phyloP scores from a whole-genome alignment of 92 coral and sea anemone genomes.

The Plumapathes pennacea region DNA sequence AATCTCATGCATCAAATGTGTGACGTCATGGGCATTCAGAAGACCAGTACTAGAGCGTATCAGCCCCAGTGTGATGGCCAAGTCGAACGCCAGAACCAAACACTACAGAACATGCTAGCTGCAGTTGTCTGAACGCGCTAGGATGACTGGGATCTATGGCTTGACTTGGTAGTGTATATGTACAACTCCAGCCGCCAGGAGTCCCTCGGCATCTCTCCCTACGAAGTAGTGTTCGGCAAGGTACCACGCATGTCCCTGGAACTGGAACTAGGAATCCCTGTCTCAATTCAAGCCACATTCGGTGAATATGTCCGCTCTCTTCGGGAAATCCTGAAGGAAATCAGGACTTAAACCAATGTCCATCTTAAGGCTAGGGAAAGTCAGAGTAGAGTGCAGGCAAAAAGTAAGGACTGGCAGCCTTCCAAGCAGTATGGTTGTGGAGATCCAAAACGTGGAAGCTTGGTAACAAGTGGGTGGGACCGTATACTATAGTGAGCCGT shows the following conservation, averaged over 20 bases:
- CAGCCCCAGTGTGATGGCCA: conserved; percentile 45
- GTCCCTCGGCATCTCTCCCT: conserved; percentile 23
- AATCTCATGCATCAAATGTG: conserved; percentile 38
- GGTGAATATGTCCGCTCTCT: conserved; percentile 8
- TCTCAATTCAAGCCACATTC: conserved; percentile 5
- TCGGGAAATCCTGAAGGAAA: conserved; percentile 10
- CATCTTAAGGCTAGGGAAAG: conserved; percentile 11
- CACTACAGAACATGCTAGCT: conserved; percentile 44
- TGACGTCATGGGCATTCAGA: conserved; percentile 42
- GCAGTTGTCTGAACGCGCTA: conserved; percentile 30
- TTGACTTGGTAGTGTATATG: conserved; percentile 35
- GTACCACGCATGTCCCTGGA: conserved; percentile 47
- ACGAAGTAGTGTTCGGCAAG: conserved; percentile 46
- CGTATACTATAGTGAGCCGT: conserved; percentile 16
- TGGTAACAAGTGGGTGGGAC: conserved; percentile 51
- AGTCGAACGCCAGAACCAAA: conserved; percentile 48
- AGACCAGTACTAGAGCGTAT: conserved; percentile 44
- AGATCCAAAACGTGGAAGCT: conserved; percentile 51
- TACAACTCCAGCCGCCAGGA: conserved; percentile 52
- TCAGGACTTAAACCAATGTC: conserved; percentile 9
- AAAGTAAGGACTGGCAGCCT: neutral
- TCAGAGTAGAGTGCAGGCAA: neutral
- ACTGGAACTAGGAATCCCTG: conserved; percentile 39
- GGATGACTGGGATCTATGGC: conserved; percentile 50
- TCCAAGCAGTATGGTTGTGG: conserved; percentile 30